A percentile compares a stretch with the other conserved stretches of the same genome.
Evolutionary conservation across 2,113 vertebrate genomes (phyloP).

Genomic region (Dicaeum eximium): DNA sequence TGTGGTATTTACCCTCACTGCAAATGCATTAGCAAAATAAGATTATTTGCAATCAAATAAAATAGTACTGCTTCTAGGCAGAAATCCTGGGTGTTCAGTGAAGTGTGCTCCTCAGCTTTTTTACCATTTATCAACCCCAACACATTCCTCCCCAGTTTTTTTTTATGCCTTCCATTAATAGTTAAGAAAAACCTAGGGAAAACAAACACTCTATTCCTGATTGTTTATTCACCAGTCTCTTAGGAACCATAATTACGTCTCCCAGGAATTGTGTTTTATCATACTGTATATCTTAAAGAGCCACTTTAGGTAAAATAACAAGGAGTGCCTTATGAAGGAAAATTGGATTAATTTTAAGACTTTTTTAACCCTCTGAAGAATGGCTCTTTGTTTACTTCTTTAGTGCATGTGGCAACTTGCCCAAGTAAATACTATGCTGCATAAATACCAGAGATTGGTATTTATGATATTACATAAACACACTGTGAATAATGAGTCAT

Average conservation of each 20-base stretch:
- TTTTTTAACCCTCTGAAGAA: conserved; percentile 74
- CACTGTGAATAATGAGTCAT: conserved; percentile 69
- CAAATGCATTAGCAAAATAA: conserved; percentile 8
- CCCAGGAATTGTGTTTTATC: conserved; percentile 69
- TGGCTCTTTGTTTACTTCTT: conserved; percentile 77
- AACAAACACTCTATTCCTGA: conserved; percentile 51
- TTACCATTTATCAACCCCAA: background rate
- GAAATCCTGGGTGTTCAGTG: background rate
- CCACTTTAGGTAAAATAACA: conserved; percentile 73
- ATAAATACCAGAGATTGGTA: conserved; percentile 76
- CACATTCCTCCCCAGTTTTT: conserved; percentile 27
- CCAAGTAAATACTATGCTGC: conserved; percentile 71
- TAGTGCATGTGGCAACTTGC: conserved; percentile 74
- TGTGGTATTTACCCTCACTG: background rate
- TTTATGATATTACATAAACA: conserved; percentile 78
- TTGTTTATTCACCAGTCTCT: conserved; percentile 68
- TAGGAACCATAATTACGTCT: conserved; percentile 66
- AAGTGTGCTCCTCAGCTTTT: background rate
- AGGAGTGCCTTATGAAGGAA: conserved; percentile 73
- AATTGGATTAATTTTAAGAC: conserved; percentile 72
- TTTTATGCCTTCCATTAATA: conserved; percentile 53
- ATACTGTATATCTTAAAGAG: conserved; percentile 68
- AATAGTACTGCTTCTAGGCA: background rate
- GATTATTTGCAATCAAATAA: conserved; percentile 22
- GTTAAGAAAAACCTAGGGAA: conserved; percentile 31